Evolutionary conservation across 2,888 invertebrate species (phyloP).

Genomic region (Nephrocerus scutellatus): DNA sequence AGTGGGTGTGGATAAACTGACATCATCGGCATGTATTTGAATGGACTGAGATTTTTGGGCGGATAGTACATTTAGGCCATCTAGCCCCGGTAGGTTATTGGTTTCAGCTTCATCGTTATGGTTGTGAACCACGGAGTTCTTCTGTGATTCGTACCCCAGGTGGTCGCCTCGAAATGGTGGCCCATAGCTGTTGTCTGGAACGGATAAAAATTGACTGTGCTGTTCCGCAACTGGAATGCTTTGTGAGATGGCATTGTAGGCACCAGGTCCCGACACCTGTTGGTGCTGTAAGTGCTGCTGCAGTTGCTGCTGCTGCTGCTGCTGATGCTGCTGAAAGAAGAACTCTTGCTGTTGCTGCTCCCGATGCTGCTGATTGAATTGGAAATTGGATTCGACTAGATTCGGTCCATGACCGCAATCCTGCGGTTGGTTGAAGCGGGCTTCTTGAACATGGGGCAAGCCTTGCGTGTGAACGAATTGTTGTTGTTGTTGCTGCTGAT

Average conservation of each 20-base stretch:
- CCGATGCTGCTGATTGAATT: slow-evolving; percentile 23
- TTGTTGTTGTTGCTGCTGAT: slow-evolving; percentile 21
- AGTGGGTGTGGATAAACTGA: slow-evolving; percentile 54
- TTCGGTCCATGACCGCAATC: slow-evolving; percentile 46
- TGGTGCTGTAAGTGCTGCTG: slow-evolving; percentile 23
- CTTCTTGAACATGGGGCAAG: slow-evolving; percentile 34
- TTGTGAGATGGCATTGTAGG: slow-evolving; percentile 34
- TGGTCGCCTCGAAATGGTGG: slow-evolving; percentile 38
- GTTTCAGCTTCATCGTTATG: slow-evolving; percentile 34
- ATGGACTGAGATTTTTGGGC: slow-evolving; percentile 43
- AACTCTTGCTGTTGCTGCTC: too few relatives aligned
- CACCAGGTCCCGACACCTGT: slow-evolving; percentile 14
- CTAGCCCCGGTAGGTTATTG: slow-evolving; percentile 37
- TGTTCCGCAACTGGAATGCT: slow-evolving; percentile 39
- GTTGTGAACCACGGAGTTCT: slow-evolving; percentile 29
- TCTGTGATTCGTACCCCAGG: slow-evolving; percentile 40
- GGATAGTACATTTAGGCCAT: slow-evolving; percentile 40
- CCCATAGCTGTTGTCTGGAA: slow-evolving; percentile 31
- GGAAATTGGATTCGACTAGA: slow-evolving; percentile 34
- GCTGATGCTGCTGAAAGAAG: slow-evolving; percentile 24
- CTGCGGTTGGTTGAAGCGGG: slow-evolving; percentile 36
- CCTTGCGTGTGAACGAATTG: slow-evolving; percentile 33
- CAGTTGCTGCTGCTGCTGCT: slow-evolving; percentile 25
- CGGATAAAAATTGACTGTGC: slow-evolving; percentile 34
- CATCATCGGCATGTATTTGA: slow-evolving; percentile 52